These are phyloP conservation scores for Paramisgurnus dabryanus DNA, from an alignment of 2,113 vertebrate species.

Conservation along the genomic window DNA sequence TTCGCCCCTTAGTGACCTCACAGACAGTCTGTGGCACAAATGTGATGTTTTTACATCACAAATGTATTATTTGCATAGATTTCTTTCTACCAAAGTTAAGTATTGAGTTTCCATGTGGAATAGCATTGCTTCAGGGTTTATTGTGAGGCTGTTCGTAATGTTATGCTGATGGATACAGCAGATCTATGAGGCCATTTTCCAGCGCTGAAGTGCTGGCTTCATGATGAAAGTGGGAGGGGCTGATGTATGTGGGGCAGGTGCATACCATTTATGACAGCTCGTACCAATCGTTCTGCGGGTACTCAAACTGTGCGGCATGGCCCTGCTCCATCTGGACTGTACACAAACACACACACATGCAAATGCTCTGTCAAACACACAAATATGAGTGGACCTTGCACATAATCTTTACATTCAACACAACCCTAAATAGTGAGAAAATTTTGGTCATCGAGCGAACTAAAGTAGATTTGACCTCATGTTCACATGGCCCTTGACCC, in stretches of 20 bases:
- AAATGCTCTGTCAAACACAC: conserved; percentile 44
- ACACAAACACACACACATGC: conserved; percentile 16
- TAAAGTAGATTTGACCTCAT: no score
- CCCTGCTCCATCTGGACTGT: conserved; percentile 55
- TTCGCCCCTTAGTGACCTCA: no score
- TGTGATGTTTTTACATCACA: no score
- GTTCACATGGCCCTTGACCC: no score
- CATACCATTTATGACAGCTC: conserved; percentile 42
- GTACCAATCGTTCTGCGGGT: conserved; percentile 32
- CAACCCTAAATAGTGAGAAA: no score
- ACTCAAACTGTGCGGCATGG: conserved; percentile 36
- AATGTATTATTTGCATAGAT: conserved; percentile 5
- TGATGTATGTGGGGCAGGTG: conserved; percentile 53
- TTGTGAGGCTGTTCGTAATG: conserved; percentile 23
- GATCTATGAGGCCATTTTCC: conserved; percentile 32
- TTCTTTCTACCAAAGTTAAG: neutral
- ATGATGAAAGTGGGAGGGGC: conserved; percentile 25
- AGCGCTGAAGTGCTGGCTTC: conserved; percentile 39
- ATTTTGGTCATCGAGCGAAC: no score
- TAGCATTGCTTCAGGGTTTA: conserved; percentile 8
- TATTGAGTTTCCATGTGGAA: conserved; percentile 2
- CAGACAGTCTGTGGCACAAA: no score
- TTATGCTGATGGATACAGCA: conserved; percentile 41
- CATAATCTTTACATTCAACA: conserved; percentile 1
- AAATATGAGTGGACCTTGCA: conserved; percentile 20